A percentile compares a stretch with the other conserved stretches of the same genome.
Conservation (phyloP, 2,888 invertebrate species). For the Stenotaenia linearis region DNA sequence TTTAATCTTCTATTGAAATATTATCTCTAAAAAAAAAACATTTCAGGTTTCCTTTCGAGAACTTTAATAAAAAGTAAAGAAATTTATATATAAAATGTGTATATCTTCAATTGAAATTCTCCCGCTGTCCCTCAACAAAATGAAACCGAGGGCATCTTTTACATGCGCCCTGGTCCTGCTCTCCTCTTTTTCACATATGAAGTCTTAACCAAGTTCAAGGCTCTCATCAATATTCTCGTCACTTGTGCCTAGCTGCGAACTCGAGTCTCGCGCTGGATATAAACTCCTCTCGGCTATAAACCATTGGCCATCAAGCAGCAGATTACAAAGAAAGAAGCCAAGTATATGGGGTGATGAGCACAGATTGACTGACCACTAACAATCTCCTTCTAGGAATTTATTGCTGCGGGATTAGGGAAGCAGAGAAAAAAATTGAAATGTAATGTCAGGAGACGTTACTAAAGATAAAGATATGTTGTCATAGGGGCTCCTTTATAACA, state of each 20-base stretch:
- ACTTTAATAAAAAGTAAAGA: no score
- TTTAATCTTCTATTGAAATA: neutral
- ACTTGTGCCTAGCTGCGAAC: conserved; percentile 1
- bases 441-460: neutral
- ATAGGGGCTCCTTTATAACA: neutral
- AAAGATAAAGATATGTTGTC: neutral
- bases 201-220: conserved; percentile 12
- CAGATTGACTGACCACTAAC: conserved; percentile 24
- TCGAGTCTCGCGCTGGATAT: conserved; percentile 3
- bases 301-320: conserved; percentile 22
- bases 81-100: no score
- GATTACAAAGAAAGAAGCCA: conserved; percentile 13
- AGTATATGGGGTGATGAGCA: conserved; percentile 23
- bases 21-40: conserved; percentile 5
- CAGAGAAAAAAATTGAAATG: neutral
- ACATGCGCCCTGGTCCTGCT: neutral
- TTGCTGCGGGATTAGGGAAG: neutral
- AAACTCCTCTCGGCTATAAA: conserved; percentile 21
- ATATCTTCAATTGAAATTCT: neutral
- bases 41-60: neutral
- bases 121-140: neutral
- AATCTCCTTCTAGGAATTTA: conserved; percentile 9
- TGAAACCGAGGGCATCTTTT: neutral
- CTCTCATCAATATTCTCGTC: conserved; percentile 16
- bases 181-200: neutral